Evolutionary conservation across 1,140 invertebrate species (phyloP), one percentile per base, ranked within the genome.

Genomic region (Orussus abietinus): DNA sequence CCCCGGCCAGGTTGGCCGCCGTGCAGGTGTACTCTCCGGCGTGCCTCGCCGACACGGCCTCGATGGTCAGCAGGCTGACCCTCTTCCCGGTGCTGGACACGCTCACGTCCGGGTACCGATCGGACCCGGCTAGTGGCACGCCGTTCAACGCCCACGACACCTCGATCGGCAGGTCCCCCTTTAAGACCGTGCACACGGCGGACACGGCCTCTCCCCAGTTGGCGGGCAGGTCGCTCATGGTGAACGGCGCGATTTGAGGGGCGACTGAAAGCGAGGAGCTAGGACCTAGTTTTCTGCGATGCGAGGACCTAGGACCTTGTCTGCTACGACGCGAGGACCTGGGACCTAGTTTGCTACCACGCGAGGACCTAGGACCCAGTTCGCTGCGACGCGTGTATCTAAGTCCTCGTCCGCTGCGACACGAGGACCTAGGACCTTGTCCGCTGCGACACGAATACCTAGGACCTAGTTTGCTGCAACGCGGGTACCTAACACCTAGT

Each of bases 11-110:
- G 66, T 92, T 93, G 50, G 78, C 82, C 11, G 86, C 90, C 13
- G 77, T 76, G 58, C 88, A 89, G 13, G 83, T 86, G 54, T 87
- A 88, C 62, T 87, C 85, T 26, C 86, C 87, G 49, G 79, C 80
- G 67, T 87, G 82, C 44, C 78, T 75, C 40, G 83, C 80, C 57
- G 79, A 80, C 3, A 86, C 83, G 10, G 83, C 81, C 48, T 87
- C 83, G 45, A 90, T 88, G 13, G 80, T 84, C 40, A 89, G 52
- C 38, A 71, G 65, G 53, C 66, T 77, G 15, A 66, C 72, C 42
- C 72, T 66, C 50, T 79, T 81, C 51, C 82, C 80, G 51, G 77
- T 75, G 54, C 64, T 76, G 49, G 61, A 63, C 26, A 75, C 57
- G 5, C 59, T 49, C 42, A 72, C 67, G 38, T 65, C 71, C 43